Base-by-base conservation (phyloP, 2,797 vertebrate genomes). In the Falco cherrug region DNA sequence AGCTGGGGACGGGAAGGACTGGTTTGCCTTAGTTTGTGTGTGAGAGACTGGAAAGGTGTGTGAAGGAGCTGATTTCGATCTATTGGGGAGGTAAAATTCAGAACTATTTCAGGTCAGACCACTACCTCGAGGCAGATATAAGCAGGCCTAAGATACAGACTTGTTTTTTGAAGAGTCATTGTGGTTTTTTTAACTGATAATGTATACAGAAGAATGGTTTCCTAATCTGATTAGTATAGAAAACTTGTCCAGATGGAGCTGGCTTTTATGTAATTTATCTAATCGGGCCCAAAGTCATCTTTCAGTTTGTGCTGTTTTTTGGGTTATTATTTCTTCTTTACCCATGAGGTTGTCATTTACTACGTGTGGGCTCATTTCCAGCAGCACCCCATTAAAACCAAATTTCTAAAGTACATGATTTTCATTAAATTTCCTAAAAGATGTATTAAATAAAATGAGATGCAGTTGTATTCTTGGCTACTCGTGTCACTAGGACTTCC, bases 351-450 rank as follows among this genome's bases (percentile, higher is more conserved):
- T 13, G 6, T 80, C 41, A 73, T 73, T 87, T 94, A 39, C 76
- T 76, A n/a, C 68, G 81, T 31, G 0, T 75, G 56, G 82, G 79
- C 79, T 91, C 13, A 7, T 85, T 93, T 93, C 84, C 60, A 95
- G 33, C 59, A 91, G 82, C 68, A 92, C 78, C 76, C 71, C 53
- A 65, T 89, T 83, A 90, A 93, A 96, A 54, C 65, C 39, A 54
- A 61, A 69, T 91, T 91, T 87, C 71, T 87, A 53, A 75, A 94
- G 70, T 74, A 77, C 1, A 0, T 68, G 35, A 57, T 91, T 94
- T 78, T 81, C 79, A 85, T 92, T 96, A 74, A 29, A 35, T 91
- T 91, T 95, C 57, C 69, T 94, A 59, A 80, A 92, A 93, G 65
- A 70, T 92, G 19, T 68, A 84, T 83, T 83, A 79, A 94, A 71